Conservation (phyloP, 2,888 invertebrate genomes). For the Scaeva pyrastri region DNA sequence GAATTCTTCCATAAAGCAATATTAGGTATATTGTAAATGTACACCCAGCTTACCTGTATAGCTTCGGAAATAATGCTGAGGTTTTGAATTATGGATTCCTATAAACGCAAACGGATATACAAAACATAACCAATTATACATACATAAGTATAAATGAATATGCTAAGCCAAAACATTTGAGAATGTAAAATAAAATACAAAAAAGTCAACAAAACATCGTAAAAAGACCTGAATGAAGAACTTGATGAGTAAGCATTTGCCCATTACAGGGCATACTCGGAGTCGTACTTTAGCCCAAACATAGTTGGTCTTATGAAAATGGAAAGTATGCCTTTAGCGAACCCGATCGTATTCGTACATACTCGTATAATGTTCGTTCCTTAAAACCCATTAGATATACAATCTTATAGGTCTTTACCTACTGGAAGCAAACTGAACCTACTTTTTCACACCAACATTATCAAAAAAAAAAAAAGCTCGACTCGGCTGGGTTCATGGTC, state of each 20-base stretch:
- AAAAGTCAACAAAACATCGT: neutral
- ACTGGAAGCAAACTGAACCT: conserved; percentile 41
- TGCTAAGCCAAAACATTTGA: conserved; percentile 11
- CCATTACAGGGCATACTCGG: conserved; percentile 40
- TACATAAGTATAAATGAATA: neutral
- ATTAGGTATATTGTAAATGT: conserved; percentile 2
- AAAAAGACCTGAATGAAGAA: conserved; percentile 32
- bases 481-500: conserved; percentile 65
- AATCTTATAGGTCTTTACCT: neutral
- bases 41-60: neutral
- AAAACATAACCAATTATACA: conserved; percentile 7
- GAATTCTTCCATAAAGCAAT: neutral
- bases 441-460: conserved; percentile 49
- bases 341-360: neutral
- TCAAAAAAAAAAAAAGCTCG: too few species aligned
- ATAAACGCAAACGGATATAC: conserved; percentile 17
- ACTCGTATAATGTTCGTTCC: neutral
- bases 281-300: neutral
- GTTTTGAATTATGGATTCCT: conserved; percentile 34
- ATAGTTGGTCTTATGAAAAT: conserved; percentile 59
- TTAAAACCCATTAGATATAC: conserved; percentile 1
- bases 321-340: conserved; percentile 53
- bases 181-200: conserved; percentile 1
- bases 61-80: conserved; percentile 22
- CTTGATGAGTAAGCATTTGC: conserved; percentile 60